These are phyloP conservation scores for Drosophila nigritarsus DNA, from an alignment of 2,888 invertebrate species.

Conservation along the genomic window DNA sequence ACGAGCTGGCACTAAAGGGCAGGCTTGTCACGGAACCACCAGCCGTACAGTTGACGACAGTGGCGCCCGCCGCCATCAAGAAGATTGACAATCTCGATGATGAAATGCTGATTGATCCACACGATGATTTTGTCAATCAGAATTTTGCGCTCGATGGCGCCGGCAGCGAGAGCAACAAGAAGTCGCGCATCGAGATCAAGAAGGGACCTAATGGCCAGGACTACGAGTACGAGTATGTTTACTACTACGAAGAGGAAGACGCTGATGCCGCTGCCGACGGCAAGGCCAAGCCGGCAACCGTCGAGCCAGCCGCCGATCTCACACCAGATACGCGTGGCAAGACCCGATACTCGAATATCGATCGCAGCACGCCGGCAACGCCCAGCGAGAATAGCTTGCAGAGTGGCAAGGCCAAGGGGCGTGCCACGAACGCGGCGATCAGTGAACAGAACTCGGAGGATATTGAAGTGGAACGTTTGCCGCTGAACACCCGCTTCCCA, in stretches of 20 bases:
- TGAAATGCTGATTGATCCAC: conserved; percentile 75
- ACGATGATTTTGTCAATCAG: conserved; percentile 85
- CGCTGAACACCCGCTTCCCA: conserved; percentile 94
- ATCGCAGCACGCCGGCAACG: conserved; percentile 84
- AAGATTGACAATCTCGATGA: conserved; percentile 62
- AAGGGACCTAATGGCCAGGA: conserved; percentile 96
- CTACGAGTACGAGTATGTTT: conserved; percentile 96
- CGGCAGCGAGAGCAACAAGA: conserved; percentile 89
- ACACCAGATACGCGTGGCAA: conserved; percentile 86
- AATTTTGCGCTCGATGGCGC: conserved; percentile 87
- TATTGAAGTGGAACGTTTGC: conserved; percentile 87
- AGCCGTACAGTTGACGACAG: conserved; percentile 73
- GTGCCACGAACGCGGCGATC: conserved; percentile 77
- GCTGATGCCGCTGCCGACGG: conserved; percentile 84
- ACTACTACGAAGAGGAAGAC: conserved; percentile 95
- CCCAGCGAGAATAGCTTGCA: conserved; percentile 87
- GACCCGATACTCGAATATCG: conserved; percentile 84
- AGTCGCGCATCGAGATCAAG: conserved; percentile 92
- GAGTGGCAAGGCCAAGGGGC: conserved; percentile 87
- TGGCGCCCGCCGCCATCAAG: conserved; percentile 57
- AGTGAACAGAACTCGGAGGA: conserved; percentile 57
- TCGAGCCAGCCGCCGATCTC: conserved; percentile 55
- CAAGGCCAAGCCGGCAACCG: conserved; percentile 80
- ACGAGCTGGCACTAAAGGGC: conserved; percentile 42
- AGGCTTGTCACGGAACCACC: conserved; percentile 59